These are phyloP conservation scores for Drosophila tsacasi DNA, from an alignment of 1,140 invertebrate genomes.

Conservation along the genomic window DNA sequence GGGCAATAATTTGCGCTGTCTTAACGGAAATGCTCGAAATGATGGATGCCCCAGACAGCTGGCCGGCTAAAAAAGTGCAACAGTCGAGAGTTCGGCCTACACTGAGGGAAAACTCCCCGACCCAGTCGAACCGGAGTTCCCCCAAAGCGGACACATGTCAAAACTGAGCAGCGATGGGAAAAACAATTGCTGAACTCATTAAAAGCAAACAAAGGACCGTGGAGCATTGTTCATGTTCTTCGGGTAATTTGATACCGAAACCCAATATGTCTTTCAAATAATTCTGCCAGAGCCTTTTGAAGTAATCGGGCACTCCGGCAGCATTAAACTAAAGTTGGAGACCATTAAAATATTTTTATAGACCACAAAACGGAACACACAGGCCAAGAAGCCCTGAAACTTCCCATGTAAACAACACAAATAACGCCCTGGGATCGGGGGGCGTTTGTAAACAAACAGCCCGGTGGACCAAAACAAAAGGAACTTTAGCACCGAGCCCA, in stretches of 20 bases:
- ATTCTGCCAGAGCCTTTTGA: conserved; percentile 66
- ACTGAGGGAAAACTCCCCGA: conserved; percentile 27
- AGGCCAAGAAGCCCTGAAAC: conserved; percentile 32
- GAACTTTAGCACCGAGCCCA: conserved; percentile 43
- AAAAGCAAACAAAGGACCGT: conserved; percentile 65
- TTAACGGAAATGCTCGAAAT: conserved; percentile 54
- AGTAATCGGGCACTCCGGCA: conserved; percentile 58
- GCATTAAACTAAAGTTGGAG: conserved; percentile 35
- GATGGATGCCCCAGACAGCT: conserved; percentile 50
- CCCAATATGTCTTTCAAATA: conserved; percentile 62
- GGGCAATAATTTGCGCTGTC: conserved; percentile 53
- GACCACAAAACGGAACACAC: conserved; percentile 50
- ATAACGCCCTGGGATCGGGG: conserved; percentile 1
- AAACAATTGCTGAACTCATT: conserved; percentile 70
- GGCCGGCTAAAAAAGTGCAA: conserved; percentile 24
- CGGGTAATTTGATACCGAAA: conserved; percentile 69
- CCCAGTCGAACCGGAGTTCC: neutral
- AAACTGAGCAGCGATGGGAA: conserved; percentile 46
- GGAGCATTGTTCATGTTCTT: conserved; percentile 44
- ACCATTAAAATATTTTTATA: conserved; percentile 67
- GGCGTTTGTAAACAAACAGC: conserved; percentile 42
- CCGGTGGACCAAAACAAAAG: conserved; percentile 40
- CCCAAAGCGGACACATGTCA: conserved; percentile 59
- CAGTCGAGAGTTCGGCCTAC: conserved; percentile 24
- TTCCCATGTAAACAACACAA: conserved; percentile 50